A percentile compares a stretch with the other conserved stretches of the same genome.
phyloP scores from a whole-genome alignment of 2,113 vertebrate species.

The Myocastor coypus region DNA sequence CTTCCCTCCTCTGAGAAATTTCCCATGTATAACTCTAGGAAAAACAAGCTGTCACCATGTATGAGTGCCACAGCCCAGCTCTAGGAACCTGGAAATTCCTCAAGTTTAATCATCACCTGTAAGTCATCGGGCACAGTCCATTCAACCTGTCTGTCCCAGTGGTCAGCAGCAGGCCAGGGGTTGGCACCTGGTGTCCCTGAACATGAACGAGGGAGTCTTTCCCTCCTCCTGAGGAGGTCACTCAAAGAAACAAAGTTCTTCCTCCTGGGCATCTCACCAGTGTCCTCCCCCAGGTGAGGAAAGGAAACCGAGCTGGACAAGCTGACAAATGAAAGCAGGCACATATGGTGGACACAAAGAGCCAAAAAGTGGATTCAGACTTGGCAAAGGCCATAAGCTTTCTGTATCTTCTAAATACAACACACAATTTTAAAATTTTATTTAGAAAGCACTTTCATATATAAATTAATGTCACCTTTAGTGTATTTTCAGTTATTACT shows the following conservation, averaged over 20 bases:
- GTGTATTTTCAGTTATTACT: background rate
- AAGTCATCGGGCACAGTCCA: background rate
- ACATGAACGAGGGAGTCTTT: background rate
- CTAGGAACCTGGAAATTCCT: background rate
- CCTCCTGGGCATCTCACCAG: background rate
- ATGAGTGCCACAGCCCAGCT: background rate
- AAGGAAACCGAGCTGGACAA: background rate
- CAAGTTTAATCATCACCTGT: background rate
- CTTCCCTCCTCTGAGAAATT: background rate
- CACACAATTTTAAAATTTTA: background rate
- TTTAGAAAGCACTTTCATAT: background rate
- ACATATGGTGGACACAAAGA: background rate
- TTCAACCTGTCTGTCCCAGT: background rate
- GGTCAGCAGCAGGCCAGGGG: background rate
- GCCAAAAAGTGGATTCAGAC: background rate
- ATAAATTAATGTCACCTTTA: background rate
- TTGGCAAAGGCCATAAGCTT: background rate
- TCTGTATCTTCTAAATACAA: background rate
- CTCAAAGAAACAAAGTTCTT: background rate
- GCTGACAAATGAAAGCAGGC: background rate
- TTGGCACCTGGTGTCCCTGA: background rate
- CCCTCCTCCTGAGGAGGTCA: background rate
- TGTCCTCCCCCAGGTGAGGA: background rate
- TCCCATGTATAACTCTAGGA: background rate
- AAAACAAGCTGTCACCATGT: background rate